Conservation (phyloP, 1,140 invertebrate species). For the Paraescarpia echinospica region DNA sequence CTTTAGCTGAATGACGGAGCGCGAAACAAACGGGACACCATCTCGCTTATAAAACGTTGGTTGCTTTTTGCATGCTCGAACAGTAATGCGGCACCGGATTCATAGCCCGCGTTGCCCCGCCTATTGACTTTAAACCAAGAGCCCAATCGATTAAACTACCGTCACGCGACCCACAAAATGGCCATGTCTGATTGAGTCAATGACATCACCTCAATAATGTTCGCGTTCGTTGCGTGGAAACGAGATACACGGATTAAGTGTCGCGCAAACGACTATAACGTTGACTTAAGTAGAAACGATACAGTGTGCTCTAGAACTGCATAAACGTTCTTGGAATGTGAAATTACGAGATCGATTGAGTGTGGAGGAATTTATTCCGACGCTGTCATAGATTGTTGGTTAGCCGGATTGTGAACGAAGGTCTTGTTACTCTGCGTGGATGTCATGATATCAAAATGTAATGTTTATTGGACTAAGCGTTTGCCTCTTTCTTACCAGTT, state of each 20-base stretch:
- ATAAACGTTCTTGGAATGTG: background rate
- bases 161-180: background rate
- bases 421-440: background rate
- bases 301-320: background rate
- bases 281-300: background rate
- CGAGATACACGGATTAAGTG: background rate
- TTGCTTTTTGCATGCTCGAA: background rate
- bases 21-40: background rate
- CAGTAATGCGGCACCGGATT: background rate
- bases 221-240: background rate
- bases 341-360: background rate
- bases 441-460: background rate
- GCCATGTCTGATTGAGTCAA: background rate
- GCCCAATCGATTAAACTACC: background rate
- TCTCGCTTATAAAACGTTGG: background rate
- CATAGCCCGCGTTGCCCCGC: background rate
- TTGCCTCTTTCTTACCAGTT: no score
- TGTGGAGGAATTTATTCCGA: background rate
- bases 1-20: background rate
- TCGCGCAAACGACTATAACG: background rate
- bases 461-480: background rate
- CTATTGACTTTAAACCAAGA: background rate
- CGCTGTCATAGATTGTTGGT: background rate
- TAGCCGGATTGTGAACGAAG: background rate
- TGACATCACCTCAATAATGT: background rate